phyloP scores from a whole-genome alignment of 2,113 vertebrate genomes.

The Steatornis caripensis region DNA sequence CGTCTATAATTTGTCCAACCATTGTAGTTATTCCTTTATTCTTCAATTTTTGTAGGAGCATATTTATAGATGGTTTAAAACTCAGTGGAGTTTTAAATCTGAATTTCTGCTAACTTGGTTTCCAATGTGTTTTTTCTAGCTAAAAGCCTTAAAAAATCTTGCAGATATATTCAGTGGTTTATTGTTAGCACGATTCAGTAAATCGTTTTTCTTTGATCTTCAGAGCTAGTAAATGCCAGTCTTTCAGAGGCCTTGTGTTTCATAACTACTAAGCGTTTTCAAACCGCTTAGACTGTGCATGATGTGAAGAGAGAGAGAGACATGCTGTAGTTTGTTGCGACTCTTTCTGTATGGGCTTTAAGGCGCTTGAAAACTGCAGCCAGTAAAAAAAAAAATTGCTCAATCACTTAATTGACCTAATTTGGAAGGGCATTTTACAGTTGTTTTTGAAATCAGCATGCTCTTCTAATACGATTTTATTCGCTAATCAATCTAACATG shows the following conservation, averaged over 20 bases:
- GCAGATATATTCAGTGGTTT: neutral
- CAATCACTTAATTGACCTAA: neutral
- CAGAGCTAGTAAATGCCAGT: neutral
- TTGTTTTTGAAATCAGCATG: neutral
- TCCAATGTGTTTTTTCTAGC: neutral
- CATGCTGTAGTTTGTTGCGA: neutral
- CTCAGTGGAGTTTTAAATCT: neutral
- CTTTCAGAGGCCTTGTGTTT: neutral
- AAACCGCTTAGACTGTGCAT: neutral
- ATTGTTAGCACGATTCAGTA: neutral
- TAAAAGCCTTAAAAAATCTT: neutral
- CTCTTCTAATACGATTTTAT: neutral
- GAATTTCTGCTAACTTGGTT: neutral
- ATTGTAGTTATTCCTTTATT: neutral
- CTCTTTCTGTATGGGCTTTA: neutral
- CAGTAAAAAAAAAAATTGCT: neutral
- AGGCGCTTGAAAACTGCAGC: neutral
- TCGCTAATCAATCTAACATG: neutral
- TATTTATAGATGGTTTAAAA: neutral
- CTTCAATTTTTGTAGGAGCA: neutral
- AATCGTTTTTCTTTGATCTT: neutral
- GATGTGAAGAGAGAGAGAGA: neutral
- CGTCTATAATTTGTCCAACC: neutral
- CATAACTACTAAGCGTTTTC: neutral
- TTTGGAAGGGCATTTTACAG: neutral